These are phyloP conservation scores for Papilio gigon DNA, from an alignment of 2,888 invertebrate species.

Conservation along the genomic window DNA sequence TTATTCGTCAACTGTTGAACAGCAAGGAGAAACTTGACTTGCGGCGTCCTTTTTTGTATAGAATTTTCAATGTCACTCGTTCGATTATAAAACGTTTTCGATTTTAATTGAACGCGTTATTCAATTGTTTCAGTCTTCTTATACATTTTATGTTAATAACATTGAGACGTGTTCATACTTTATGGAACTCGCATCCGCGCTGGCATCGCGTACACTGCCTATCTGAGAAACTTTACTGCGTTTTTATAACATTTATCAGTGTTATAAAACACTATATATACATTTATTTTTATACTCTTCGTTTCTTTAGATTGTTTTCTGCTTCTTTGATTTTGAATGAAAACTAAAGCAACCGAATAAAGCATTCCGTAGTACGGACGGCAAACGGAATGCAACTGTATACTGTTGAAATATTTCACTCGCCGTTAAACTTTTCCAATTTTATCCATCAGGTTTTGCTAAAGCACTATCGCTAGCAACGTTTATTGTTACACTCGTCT, in stretches of 20 bases:
- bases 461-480: too few species aligned
- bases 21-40: conserved; percentile 11
- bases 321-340: background rate
- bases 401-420: conserved; percentile 17
- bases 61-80: background rate
- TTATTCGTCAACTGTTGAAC: conserved; percentile 16
- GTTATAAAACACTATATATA: too few species aligned
- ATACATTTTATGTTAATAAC: conserved; percentile 33
- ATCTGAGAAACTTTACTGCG: conserved; percentile 18
- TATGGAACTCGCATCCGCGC: conserved; percentile 5
- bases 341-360: conserved; percentile 21
- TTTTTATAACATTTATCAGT: background rate
- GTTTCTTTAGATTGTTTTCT: background rate
- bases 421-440: conserved; percentile 30
- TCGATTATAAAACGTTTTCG: background rate
- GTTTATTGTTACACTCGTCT: too few species aligned
- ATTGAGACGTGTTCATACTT: conserved; percentile 28
- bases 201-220: conserved; percentile 15
- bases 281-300: conserved; percentile 12
- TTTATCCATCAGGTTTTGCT: conserved; percentile 20
- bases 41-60: background rate
- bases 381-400: background rate
- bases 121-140: background rate
- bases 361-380: conserved; percentile 2
- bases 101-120: background rate